Percentiles rank a stretch among this genome's conserved stretches.
Evolutionary conservation across 2,113 vertebrate species (phyloP).

Genomic region (Beaufortia kweichowensis): DNA sequence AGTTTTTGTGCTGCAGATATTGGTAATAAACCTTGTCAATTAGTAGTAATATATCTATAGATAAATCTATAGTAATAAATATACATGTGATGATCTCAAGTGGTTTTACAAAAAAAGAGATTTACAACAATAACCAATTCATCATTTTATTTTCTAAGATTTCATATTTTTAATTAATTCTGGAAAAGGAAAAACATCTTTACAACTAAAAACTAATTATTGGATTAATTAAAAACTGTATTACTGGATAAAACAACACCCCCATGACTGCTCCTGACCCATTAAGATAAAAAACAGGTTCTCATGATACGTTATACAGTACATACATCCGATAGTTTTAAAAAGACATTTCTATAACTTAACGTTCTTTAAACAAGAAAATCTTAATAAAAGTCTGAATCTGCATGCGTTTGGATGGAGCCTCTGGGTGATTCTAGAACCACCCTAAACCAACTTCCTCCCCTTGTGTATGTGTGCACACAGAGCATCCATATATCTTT

Average conservation of each 20-base stretch:
- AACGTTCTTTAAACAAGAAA: slow-evolving; percentile 48
- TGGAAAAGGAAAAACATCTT: slow-evolving; percentile 49
- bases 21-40: too few relatives aligned
- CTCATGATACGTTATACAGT: slow-evolving; percentile 50
- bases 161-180: slow-evolving; percentile 50
- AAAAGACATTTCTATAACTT: slow-evolving; percentile 52
- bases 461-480: neutral
- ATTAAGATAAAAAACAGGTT: slow-evolving; percentile 47
- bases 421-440: slow-evolving; percentile 5
- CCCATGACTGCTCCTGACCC: slow-evolving; percentile 22
- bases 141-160: slow-evolving; percentile 60
- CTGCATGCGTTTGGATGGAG: slow-evolving; percentile 42
- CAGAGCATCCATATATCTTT: slow-evolving; percentile 6
- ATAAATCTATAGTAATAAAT: too few relatives aligned
- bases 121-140: slow-evolving; percentile 41
- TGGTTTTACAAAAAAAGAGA: slow-evolving; percentile 6
- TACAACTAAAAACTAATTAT: slow-evolving; percentile 62
- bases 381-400: slow-evolving; percentile 8
- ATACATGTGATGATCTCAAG: too few relatives aligned
- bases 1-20: too few relatives aligned
- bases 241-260: slow-evolving; percentile 55
- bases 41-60: too few relatives aligned
- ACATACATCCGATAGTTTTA: slow-evolving; percentile 56
- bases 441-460: neutral
- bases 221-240: slow-evolving; percentile 53